phyloP scores from a whole-genome alignment of 2,888 invertebrate species.

The Adelphocoris suturalis region DNA sequence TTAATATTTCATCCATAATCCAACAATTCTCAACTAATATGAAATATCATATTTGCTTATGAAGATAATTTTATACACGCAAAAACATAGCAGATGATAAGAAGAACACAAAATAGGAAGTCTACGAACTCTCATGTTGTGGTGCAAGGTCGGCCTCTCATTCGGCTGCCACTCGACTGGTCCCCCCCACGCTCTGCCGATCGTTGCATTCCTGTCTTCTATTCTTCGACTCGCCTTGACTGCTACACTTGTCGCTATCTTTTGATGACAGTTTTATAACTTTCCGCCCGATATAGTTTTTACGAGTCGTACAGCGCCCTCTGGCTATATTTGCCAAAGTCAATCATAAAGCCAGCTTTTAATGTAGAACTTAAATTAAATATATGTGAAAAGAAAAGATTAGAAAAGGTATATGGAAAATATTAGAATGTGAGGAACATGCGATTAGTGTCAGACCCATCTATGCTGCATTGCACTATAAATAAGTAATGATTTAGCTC shows the following conservation, averaged over 20 bases:
- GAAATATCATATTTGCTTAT: not conserved
- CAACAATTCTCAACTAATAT: too few relatives aligned
- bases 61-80: not conserved
- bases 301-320: not conserved
- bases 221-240: not conserved
- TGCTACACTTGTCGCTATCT: slow-evolving; percentile 7
- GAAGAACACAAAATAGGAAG: slow-evolving; percentile 33
- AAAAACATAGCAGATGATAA: slow-evolving; percentile 27
- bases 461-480: too few relatives aligned
- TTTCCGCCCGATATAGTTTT: not conserved
- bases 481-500: too few relatives aligned
- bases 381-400: too few relatives aligned
- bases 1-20: too few relatives aligned
- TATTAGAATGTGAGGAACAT: too few relatives aligned
- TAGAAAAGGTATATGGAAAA: too few relatives aligned
- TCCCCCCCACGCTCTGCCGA: slow-evolving; percentile 10
- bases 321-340: too few relatives aligned
- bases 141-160: slow-evolving; percentile 42
- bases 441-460: too few relatives aligned
- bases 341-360: too few relatives aligned
- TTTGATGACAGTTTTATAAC: slow-evolving; percentile 14
- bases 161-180: slow-evolving; percentile 17
- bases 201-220: slow-evolving; percentile 37
- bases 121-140: not conserved
- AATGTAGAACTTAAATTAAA: too few relatives aligned